Percentiles rank a stretch among this genome's conserved stretches.
Conservation (phyloP, 2,113 vertebrate genomes). For the Calypte anna region DNA sequence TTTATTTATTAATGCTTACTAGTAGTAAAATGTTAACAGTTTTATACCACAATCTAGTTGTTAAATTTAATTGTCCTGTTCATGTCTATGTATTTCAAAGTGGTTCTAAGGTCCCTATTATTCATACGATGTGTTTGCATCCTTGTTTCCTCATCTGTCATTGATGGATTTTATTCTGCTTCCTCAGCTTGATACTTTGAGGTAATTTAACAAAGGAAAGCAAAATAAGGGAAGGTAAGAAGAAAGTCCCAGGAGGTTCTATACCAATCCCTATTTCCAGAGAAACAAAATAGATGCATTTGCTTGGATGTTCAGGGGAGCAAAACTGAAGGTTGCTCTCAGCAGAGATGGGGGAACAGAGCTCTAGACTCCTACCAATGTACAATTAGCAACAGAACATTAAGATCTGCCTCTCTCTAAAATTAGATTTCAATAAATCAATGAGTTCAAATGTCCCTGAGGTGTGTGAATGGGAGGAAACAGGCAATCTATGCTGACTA, state of each 20-base stretch:
- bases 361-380: not conserved
- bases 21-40: not conserved
- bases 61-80: not conserved
- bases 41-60: not conserved
- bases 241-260: not conserved
- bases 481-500: accelerated
- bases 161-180: not conserved
- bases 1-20: not conserved
- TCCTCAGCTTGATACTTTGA: not conserved
- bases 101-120: not conserved
- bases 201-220: not conserved
- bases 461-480: not conserved
- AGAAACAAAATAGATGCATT: not conserved
- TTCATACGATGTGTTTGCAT: not conserved
- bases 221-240: not conserved
- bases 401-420: not conserved
- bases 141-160: not conserved
- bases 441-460: not conserved
- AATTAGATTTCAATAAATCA: not conserved
- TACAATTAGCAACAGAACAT: not conserved
- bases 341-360: too few relatives aligned
- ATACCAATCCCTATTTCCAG: not conserved
- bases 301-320: not conserved
- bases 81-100: not conserved
- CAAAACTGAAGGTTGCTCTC: not conserved